Evolutionary conservation across 2,888 invertebrate genomes (phyloP).

Genomic region (Chloroclystis v-ata): DNA sequence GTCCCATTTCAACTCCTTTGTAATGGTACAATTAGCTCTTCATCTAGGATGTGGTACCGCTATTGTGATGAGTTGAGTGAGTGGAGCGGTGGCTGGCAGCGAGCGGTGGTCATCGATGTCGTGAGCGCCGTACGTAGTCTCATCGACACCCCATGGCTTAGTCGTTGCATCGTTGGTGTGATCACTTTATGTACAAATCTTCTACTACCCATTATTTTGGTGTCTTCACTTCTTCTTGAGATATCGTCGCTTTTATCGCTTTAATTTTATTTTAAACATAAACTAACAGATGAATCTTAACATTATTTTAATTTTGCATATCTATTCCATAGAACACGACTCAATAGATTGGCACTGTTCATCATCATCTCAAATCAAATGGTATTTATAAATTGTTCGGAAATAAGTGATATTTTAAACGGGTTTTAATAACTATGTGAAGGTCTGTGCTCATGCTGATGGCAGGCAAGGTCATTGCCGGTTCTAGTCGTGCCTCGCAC

Average conservation of each 20-base stretch:
- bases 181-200: constrained; percentile 38
- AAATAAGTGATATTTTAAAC: constrained; percentile 26
- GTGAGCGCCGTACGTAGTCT: constrained; percentile 64
- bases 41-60: neutral
- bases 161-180: constrained; percentile 70
- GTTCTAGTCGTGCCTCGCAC: constrained; percentile 26
- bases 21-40: neutral
- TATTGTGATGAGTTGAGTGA: neutral
- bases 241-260: constrained; percentile 42
- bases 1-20: too few species aligned
- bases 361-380: constrained; percentile 37
- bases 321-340: constrained; percentile 45
- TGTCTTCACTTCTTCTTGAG: constrained; percentile 59
- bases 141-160: constrained; percentile 71
- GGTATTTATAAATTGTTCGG: constrained; percentile 20
- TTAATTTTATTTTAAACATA: constrained; percentile 45
- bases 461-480: constrained; percentile 62
- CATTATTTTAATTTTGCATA: constrained; percentile 51
- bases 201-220: constrained; percentile 47
- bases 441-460: constrained; percentile 48
- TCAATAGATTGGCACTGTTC: constrained; percentile 61
- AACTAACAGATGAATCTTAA: constrained; percentile 55
- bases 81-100: constrained; percentile 46
- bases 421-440: constrained; percentile 45
- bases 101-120: constrained; percentile 58